Evolutionary conservation across 1,140 invertebrate species (phyloP).

Genomic region (Drosophila kepulauana): DNA sequence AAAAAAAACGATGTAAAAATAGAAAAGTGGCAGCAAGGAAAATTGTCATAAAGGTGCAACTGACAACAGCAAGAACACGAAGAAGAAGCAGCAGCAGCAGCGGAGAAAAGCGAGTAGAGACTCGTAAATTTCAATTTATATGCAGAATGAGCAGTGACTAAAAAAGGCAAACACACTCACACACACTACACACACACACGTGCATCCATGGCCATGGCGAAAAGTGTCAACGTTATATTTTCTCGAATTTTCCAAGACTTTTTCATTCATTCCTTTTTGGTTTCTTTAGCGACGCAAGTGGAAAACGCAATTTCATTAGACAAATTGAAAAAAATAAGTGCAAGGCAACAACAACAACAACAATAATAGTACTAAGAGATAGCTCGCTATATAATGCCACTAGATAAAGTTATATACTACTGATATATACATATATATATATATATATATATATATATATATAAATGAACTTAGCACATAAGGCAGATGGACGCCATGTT

Average conservation of each 20-base stretch:
- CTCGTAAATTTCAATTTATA: slow-evolving; percentile 85
- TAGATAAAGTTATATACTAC: slow-evolving; percentile 17
- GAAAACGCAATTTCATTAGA: slow-evolving; percentile 84
- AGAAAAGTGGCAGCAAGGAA: slow-evolving; percentile 71
- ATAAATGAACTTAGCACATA: slow-evolving; percentile 22
- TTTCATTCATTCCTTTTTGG: slow-evolving; percentile 19
- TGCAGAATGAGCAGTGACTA: slow-evolving; percentile 78
- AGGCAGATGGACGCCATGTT: slow-evolving; percentile 70
- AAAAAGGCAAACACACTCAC: slow-evolving; percentile 63
- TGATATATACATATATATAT: not conserved
- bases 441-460: slow-evolving; percentile 1
- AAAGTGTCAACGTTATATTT: slow-evolving; percentile 82
- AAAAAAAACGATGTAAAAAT: slow-evolving; percentile 29
- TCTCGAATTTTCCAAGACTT: slow-evolving; percentile 79
- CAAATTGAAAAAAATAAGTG: slow-evolving; percentile 84
- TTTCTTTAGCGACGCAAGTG: slow-evolving; percentile 62
- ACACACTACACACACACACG: slow-evolving; percentile 35
- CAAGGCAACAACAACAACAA: slow-evolving; percentile 53
- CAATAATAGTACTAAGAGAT: slow-evolving; percentile 36
- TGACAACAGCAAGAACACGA: slow-evolving; percentile 53
- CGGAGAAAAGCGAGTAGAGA: slow-evolving; percentile 13
- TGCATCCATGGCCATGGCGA: slow-evolving; percentile 46
- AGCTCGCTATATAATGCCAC: slow-evolving; percentile 14
- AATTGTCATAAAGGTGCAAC: slow-evolving; percentile 85
- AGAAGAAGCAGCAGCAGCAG: slow-evolving; percentile 2